Conservation (phyloP, 2,888 invertebrate species). For the Orthonychiurus folsomi region DNA sequence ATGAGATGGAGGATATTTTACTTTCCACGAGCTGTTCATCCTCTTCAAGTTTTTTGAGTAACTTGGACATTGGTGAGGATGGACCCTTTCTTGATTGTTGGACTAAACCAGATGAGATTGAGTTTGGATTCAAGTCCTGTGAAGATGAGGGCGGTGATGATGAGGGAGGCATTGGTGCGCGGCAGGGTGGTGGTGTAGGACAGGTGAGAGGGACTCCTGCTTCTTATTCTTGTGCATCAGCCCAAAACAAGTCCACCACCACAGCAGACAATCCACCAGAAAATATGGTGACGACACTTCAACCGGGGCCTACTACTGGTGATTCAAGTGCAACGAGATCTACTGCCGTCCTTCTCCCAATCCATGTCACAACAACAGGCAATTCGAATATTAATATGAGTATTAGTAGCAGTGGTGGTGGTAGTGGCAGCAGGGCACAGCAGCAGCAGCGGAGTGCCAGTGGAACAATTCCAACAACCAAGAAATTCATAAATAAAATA, state of each 20-base stretch:
- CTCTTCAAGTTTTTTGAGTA: not conserved
- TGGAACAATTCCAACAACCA: not conserved
- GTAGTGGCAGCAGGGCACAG: not conserved
- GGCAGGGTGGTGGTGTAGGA: not conserved
- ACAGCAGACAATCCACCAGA: not conserved
- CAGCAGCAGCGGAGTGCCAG: not conserved
- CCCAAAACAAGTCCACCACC: not conserved
- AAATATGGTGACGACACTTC: not conserved
- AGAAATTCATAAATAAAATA: not conserved
- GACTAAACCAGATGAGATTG: constrained; percentile 20
- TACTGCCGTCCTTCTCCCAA: not conserved
- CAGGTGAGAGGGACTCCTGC: not conserved
- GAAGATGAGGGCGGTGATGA: constrained; percentile 27
- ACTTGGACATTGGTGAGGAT: not conserved
- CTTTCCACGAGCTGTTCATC: not conserved
- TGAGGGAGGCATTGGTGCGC: constrained; percentile 12
- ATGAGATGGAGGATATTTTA: not conserved
- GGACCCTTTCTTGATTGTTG: not conserved
- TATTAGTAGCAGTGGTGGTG: not conserved
- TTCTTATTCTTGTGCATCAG: constrained; percentile 7
- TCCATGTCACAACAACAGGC: not conserved
- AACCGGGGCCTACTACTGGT: not conserved
- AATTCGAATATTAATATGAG: too few relatives aligned
- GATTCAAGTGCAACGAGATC: not conserved
- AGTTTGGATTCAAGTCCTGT: constrained; percentile 31